Evolutionary conservation across 2,113 vertebrate species (phyloP).

Genomic region (Harpagus bidentatus): DNA sequence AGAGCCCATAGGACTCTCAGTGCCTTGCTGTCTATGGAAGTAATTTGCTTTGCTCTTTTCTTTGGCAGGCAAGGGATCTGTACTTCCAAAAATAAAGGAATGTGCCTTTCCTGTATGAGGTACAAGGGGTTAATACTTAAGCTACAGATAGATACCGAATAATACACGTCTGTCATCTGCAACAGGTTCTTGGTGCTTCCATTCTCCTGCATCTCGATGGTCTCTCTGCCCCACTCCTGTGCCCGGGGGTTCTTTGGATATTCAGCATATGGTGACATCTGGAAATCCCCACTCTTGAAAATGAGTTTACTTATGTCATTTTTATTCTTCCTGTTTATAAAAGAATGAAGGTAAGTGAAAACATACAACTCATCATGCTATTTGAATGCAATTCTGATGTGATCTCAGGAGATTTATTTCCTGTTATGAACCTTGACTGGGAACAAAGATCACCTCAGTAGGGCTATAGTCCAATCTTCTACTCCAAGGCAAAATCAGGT

Average conservation of each 20-base stretch:
- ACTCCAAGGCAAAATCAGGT: not conserved
- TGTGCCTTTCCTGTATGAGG: not conserved
- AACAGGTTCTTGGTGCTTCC: conserved; percentile 98
- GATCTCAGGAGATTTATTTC: not conserved
- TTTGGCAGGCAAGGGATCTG: not conserved
- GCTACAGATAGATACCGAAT: conserved; percentile 80
- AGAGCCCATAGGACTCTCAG: not conserved
- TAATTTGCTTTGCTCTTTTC: not conserved
- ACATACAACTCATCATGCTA: not conserved
- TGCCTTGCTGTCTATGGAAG: not conserved
- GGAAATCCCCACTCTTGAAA: conserved; percentile 96
- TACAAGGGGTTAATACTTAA: not conserved
- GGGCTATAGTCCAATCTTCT: not conserved
- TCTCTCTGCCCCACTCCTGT: conserved; percentile 94
- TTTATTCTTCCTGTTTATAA: conserved; percentile 87
- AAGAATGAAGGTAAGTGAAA: conserved; percentile 43
- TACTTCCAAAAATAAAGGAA: not conserved
- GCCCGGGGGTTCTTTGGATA: conserved; percentile 91
- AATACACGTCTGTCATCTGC: conserved; percentile 96
- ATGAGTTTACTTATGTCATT: conserved; percentile 98
- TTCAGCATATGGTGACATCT: conserved; percentile 94
- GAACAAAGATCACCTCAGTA: not conserved
- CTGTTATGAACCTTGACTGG: not conserved
- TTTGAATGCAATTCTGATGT: not conserved
- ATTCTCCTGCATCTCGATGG: conserved; percentile 98